Conservation (phyloP, 2,113 vertebrate species). For the Rhinolophus sinicus region DNA sequence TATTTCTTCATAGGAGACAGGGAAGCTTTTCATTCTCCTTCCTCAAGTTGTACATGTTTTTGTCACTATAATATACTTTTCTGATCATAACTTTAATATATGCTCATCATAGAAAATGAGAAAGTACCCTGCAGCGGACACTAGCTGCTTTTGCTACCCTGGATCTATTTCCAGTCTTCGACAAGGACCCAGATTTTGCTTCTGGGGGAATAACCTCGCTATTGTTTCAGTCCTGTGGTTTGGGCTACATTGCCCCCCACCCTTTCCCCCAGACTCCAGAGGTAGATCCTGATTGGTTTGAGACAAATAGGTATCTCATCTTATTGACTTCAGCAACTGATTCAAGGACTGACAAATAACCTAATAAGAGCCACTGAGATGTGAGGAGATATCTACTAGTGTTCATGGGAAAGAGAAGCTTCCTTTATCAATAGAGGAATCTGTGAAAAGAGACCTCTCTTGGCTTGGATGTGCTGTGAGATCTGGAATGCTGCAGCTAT, state of each 20-base stretch:
- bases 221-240: background rate
- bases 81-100: background rate
- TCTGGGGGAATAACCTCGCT: background rate
- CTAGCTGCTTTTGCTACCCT: background rate
- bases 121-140: background rate
- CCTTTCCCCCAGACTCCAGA: background rate
- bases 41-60: background rate
- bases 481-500: background rate
- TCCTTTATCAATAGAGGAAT: background rate
- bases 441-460: background rate
- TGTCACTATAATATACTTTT: background rate
- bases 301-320: background rate
- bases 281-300: background rate
- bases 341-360: background rate
- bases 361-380: background rate
- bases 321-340: background rate
- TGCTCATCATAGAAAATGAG: background rate
- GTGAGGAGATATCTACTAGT: background rate
- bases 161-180: background rate
- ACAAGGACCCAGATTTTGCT: background rate
- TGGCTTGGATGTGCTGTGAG: background rate
- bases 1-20: background rate
- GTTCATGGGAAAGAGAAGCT: background rate
- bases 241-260: background rate
- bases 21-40: background rate